Base-by-base conservation (phyloP, 1,140 invertebrate species). In the Antheraea pernyi region DNA sequence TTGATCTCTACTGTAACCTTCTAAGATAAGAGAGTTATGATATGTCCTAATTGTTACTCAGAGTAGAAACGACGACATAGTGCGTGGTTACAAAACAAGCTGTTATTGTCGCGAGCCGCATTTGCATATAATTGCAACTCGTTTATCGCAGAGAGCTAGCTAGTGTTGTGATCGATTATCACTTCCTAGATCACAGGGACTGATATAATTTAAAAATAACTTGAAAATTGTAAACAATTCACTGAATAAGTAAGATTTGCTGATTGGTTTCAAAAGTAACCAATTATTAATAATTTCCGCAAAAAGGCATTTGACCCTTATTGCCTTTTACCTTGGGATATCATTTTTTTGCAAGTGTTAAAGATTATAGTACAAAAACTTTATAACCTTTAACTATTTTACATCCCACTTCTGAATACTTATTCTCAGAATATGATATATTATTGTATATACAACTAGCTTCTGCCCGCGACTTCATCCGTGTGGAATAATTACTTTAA, bases 101-200 rank as follows among this genome's bases (percentile, higher is more conserved):
- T 74, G 66, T 74, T 30, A 67, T 79, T 83, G 74, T 74, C 81
- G 77, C 72, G 63, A 67, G 67, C 68, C 67, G 73, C 76, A 91
- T 91, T 89, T 85, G 82, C 87, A 91, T 89, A 88, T 89, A 91
- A 89, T 89, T 88, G 86, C 79, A 10, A 78, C 73, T 71, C 79
- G 69, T 71, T 70, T 81, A 79, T 67, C 62, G 71, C 62, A 67
- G 11, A 16, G 46, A 53, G 46, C 60, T 60, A 53, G 46, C 60
- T 60, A 60, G 68, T 60, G 59, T 69, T 39, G 58, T 60, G 69
- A 65, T 65, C 64, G 63, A 65, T 69, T 73, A 71, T 71, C 69
- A 71, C 71, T 79, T 79, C 77, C 77, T 77, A 63, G 66, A 69
- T 64, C 46, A 60, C 63, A 42, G 39, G 46, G 62, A 37, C 13